Evolutionary conservation across 1,140 invertebrate genomes (phyloP).

Genomic region (Xylocopa sonorina): DNA sequence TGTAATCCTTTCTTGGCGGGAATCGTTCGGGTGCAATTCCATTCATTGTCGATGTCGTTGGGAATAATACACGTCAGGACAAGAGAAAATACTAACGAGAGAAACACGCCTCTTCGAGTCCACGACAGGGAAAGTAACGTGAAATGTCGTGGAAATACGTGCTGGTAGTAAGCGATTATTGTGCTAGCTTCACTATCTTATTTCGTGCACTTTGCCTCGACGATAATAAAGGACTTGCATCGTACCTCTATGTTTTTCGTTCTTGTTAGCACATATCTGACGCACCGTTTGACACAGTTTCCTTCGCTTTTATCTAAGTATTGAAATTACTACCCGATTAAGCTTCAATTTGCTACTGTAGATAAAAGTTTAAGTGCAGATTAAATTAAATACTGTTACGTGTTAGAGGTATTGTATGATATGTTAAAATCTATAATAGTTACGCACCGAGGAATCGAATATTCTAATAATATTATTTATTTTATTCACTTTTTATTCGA

Average conservation of each 20-base stretch:
- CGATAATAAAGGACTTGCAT: background rate
- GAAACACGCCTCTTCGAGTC: background rate
- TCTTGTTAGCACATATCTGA: background rate
- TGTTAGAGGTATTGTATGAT: background rate
- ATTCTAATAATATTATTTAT: too few species aligned
- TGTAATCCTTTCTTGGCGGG: conserved; percentile 15
- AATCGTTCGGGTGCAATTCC: conserved; percentile 19
- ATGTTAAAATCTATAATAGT: background rate
- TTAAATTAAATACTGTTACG: too few species aligned
- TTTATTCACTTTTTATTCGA: too few species aligned
- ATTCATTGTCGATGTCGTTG: background rate
- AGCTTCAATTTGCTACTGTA: background rate
- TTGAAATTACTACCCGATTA: background rate
- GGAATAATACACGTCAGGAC: background rate
- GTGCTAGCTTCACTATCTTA: background rate
- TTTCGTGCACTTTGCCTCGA: background rate
- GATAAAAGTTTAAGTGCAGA: background rate
- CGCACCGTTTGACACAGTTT: conserved; percentile 15
- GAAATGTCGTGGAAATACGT: conserved; percentile 1
- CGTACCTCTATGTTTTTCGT: background rate
- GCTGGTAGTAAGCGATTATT: background rate
- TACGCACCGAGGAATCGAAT: too few species aligned
- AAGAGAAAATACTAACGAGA: background rate
- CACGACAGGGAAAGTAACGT: background rate
- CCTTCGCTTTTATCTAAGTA: background rate